Percentiles rank a stretch among this genome's conserved stretches.
Conservation (phyloP, 2,888 invertebrate genomes). For the Drosophila dives region DNA sequence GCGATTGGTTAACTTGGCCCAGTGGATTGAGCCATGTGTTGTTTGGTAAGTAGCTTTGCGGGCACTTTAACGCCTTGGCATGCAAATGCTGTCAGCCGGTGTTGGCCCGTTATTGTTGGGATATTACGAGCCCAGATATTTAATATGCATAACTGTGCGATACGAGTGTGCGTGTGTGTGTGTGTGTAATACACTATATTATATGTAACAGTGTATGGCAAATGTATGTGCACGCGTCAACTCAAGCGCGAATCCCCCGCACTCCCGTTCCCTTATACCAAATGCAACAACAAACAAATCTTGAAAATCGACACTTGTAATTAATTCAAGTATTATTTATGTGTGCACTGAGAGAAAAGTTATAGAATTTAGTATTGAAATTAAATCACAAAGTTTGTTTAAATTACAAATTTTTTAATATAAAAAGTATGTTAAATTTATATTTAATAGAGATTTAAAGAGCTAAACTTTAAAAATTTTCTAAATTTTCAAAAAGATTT, state of each 20-base stretch:
- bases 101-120: conserved; percentile 11
- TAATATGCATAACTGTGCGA: conserved; percentile 66
- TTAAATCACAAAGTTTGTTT: too few relatives aligned
- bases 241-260: conserved; percentile 45
- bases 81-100: conserved; percentile 42
- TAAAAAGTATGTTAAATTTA: background rate
- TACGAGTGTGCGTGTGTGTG: background rate
- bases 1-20: conserved; percentile 33
- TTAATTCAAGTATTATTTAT: conserved; percentile 9
- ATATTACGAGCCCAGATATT: conserved; percentile 48
- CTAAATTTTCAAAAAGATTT: too few relatives aligned
- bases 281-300: conserved; percentile 19
- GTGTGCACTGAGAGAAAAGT: background rate
- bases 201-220: conserved; percentile 17
- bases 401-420: background rate
- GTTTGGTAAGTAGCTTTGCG: conserved; percentile 37
- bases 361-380: background rate
- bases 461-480: background rate
- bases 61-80: conserved; percentile 37
- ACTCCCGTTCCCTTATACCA: background rate
- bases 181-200: background rate
- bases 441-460: background rate
- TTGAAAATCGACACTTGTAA: conserved; percentile 42
- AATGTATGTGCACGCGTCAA: conserved; percentile 47
- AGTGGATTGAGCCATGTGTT: conserved; percentile 24